These are phyloP conservation scores for Ochropacha duplaris DNA, from an alignment of 2,888 invertebrate species.

Conservation along the genomic window DNA sequence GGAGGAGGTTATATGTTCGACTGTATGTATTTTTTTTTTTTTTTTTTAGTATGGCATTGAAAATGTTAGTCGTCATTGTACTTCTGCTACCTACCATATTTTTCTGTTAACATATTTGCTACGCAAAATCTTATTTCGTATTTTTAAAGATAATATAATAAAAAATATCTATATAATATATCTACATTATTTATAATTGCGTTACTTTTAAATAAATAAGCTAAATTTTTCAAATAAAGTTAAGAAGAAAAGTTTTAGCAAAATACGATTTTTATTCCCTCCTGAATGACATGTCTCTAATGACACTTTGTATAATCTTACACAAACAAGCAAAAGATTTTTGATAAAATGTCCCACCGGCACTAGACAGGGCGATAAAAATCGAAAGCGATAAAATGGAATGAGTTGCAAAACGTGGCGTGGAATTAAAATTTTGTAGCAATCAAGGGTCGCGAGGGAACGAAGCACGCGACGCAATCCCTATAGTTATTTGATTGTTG, in stretches of 20 bases:
- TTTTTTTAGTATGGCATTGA: no score
- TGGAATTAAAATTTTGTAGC: conserved; percentile 28
- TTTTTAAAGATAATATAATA: no score
- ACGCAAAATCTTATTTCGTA: no score
- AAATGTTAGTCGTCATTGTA: no score
- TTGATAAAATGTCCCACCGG: background rate
- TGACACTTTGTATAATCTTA: background rate
- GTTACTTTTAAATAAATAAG: no score
- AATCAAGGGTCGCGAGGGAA: conserved; percentile 40
- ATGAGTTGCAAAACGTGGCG: conserved; percentile 6
- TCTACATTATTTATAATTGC: no score
- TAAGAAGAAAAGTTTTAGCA: background rate
- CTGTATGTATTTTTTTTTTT: no score
- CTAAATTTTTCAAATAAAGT: no score
- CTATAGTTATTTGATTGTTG: conserved; percentile 47
- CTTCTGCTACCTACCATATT: no score
- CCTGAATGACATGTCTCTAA: background rate
- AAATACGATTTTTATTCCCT: background rate
- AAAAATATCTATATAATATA: no score
- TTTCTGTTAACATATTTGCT: no score
- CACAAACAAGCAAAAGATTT: background rate
- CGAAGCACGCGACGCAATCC: conserved; percentile 21
- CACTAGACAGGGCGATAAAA: conserved; percentile 2
- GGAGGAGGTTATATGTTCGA: no score
- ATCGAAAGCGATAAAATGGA: conserved; percentile 2